Conservation (phyloP, 2,888 invertebrate species). For the Amphiduros pacificus region DNA sequence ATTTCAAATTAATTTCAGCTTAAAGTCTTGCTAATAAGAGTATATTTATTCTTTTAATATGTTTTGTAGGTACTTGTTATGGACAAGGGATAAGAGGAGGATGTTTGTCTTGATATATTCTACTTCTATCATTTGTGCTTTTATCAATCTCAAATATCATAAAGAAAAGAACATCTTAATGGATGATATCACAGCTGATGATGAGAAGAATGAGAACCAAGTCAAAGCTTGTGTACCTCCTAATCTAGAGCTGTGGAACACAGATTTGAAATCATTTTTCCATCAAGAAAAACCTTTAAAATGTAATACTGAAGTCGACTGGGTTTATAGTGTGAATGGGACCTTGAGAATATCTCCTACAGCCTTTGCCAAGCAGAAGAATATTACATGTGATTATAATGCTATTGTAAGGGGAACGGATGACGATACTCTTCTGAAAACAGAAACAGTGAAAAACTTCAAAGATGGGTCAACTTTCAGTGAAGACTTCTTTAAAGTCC, state of each 20-base stretch:
- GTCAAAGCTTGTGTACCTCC: slow-evolving; percentile 71
- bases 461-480: slow-evolving; percentile 13
- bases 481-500: slow-evolving; percentile 24
- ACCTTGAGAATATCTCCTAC: slow-evolving; percentile 64
- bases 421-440: slow-evolving; percentile 13
- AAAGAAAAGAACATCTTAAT: no score
- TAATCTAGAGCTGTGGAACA: slow-evolving; percentile 69
- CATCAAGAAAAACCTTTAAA: slow-evolving; percentile 67
- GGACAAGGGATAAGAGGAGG: no score
- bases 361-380: slow-evolving; percentile 60
- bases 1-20: no score
- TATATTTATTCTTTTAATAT: no score
- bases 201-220: no score
- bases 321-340: slow-evolving; percentile 77
- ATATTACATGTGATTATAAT: slow-evolving; percentile 66
- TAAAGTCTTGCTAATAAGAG: no score
- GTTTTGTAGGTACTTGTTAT: no score
- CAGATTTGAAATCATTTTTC: slow-evolving; percentile 76
- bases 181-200: no score
- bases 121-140: no score
- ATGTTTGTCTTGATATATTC: no score
- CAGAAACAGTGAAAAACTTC: neutral
- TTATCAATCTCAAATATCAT: no score
- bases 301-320: slow-evolving; percentile 70
- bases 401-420: slow-evolving; percentile 3